phyloP scores from a whole-genome alignment of 2,888 invertebrate genomes.

The Tolmerus cingulatus region DNA sequence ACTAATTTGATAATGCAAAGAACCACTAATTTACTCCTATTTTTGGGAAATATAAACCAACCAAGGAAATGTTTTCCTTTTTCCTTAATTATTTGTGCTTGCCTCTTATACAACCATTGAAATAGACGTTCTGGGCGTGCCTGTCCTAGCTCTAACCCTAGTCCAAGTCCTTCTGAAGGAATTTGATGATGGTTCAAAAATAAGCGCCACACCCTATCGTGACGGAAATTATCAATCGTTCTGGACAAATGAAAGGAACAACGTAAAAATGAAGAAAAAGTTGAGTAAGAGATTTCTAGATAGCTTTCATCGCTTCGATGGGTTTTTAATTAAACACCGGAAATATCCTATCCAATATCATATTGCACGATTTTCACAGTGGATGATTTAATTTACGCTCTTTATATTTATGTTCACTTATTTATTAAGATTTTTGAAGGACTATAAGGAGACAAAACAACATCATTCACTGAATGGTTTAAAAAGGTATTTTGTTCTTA shows the following conservation, averaged over 20 bases:
- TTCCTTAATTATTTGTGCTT: background rate
- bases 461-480: too few species aligned
- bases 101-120: background rate
- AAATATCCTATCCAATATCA: background rate
- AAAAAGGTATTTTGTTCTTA: too few species aligned
- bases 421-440: background rate
- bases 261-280: background rate
- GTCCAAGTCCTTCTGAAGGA: background rate
- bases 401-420: background rate
- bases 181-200: background rate
- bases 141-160: background rate
- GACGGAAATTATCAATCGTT: conserved; percentile 16
- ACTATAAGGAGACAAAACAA: too few species aligned
- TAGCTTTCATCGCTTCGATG: background rate
- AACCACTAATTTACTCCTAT: background rate
- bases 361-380: background rate
- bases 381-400: background rate
- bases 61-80: background rate
- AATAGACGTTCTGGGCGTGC: background rate
- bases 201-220: background rate
- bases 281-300: background rate
- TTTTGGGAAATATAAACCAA: background rate
- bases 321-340: background rate
- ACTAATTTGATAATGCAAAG: background rate
- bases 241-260: background rate